These are phyloP conservation scores for Lutjanus campechanus DNA, from an alignment of 2,797 vertebrate species.

Conservation along the genomic window DNA sequence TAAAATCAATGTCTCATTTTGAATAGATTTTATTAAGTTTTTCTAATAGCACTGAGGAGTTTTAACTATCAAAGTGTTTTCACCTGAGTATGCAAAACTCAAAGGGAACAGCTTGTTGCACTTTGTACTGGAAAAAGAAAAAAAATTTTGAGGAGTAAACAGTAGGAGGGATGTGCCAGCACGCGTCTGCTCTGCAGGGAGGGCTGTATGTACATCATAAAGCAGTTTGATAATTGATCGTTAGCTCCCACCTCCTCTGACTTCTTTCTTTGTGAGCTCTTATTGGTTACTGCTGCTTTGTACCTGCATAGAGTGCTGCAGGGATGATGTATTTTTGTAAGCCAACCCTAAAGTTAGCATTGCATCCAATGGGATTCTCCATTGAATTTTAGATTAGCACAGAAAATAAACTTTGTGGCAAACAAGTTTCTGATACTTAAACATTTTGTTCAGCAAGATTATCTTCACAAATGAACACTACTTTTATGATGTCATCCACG, in stretches of 20 bases:
- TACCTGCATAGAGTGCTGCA: no score
- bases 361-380: no score
- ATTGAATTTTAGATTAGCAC: no score
- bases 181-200: slow-evolving; percentile 9
- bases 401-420: no score
- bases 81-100: not conserved
- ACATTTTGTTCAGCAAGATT: no score
- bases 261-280: not conserved
- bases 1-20: not conserved
- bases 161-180: not conserved
- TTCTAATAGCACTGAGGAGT: not conserved
- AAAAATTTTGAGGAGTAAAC: not conserved
- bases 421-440: no score
- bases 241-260: slow-evolving; percentile 11
- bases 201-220: not conserved
- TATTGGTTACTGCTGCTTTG: not conserved
- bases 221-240: slow-evolving; percentile 4
- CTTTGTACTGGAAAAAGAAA: not conserved
- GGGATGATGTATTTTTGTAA: no score
- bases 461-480: no score
- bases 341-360: no score
- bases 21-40: not conserved
- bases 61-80: slow-evolving; percentile 4
- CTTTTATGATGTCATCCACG: no score
- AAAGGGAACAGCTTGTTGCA: slow-evolving; percentile 33